Evolutionary conservation across 2,888 invertebrate species (phyloP), one percentile per base, ranked within the genome.

Genomic region (Empis livida): DNA sequence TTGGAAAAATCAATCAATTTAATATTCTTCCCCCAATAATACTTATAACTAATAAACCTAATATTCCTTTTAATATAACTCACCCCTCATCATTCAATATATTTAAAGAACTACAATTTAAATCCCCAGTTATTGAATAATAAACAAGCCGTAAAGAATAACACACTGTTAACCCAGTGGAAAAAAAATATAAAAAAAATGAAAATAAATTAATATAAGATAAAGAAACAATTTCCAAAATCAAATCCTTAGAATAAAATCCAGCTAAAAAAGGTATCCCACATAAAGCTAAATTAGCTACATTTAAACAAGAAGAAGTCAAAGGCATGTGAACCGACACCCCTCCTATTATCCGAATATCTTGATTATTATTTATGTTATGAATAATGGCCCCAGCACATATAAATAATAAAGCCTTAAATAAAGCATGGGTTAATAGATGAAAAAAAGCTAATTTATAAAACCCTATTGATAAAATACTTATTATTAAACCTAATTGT

Each of bases 321-420:
- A 75, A 63, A 56, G 77, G 77, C 57, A 76, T 67, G 59, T 67
- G 66, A 45, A 61, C 55, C 49, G 69, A 64, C 59, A 78, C 57
- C 0, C 71, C 64, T 0, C 77, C 76, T 56, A 79, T 75, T 65
- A 57, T 70, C 5, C 82, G 82, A 73, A 81, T 77, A 78, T 83
- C 82, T 64, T 84, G 83, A 59, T 60, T 71, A 71, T 78, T 73
- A 56, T 61, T 65, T 62, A 76, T 72, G 62, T 71, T 72, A 72
- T 81, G 79, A 75, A 84, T 83, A 68, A 82, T 71, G 45, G 73
- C 67, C 0, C 84, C 84, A 0, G 80, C 78, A 73, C 81, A 80
- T 60, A 84, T 73, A 76, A 84, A 83, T 65, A 82, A 72, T 67
- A 82, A 72, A 56, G 82, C 80, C 54, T 84, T 84, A 79, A 84